Conservation (phyloP, 2,113 vertebrate genomes). For the Crotalus viridis region DNA sequence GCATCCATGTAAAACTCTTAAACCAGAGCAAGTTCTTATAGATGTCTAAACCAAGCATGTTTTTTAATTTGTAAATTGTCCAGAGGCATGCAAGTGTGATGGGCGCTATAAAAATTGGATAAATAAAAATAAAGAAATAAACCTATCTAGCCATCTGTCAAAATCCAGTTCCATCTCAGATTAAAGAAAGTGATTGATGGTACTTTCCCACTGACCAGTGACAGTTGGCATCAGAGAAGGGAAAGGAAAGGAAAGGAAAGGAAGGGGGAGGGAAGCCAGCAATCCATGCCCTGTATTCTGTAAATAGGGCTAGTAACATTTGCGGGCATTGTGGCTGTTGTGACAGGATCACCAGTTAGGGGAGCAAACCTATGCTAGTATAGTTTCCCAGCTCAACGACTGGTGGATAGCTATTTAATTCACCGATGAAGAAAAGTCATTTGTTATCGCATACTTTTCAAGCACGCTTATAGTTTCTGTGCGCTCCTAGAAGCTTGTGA, state of each 20-base stretch:
- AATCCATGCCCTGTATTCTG: background rate
- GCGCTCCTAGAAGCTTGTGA: slow-evolving; percentile 40
- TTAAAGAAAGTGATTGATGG: background rate
- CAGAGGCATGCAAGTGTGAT: background rate
- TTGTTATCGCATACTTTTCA: slow-evolving; percentile 5
- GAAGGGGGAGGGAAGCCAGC: background rate
- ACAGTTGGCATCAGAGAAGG: background rate
- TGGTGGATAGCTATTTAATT: background rate
- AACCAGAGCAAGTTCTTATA: background rate
- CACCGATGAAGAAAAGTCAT: background rate
- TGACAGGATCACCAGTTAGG: background rate
- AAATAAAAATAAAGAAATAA: background rate
- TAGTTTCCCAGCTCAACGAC: background rate
- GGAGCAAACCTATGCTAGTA: background rate
- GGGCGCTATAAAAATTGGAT: background rate
- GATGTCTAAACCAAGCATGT: background rate
- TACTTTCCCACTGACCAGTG: background rate
- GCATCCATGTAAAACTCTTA: background rate
- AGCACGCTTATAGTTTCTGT: background rate
- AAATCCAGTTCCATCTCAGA: background rate
- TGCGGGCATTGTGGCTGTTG: background rate
- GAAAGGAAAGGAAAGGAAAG: background rate
- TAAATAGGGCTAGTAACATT: background rate
- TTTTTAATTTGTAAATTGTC: background rate
- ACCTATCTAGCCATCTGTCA: background rate